Evolutionary conservation across 2,797 vertebrate genomes (phyloP), one percentile per base, ranked within the genome.

Genomic region (Taeniopygia guttata): DNA sequence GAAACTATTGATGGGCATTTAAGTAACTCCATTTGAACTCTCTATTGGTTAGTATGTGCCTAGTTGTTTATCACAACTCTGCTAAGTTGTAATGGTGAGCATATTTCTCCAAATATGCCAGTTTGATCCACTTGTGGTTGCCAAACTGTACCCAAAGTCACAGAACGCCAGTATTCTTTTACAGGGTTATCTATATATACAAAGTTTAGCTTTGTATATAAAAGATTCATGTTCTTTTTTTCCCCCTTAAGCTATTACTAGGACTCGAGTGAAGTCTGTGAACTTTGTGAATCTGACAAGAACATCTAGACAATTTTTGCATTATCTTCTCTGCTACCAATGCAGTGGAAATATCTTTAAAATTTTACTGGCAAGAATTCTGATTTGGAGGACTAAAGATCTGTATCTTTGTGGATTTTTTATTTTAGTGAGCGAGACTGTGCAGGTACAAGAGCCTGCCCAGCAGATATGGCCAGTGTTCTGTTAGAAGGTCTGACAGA

Each of bases 31-130:
- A 2, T 40, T 70, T 40, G 26, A 67, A 21, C 13, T 40, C 20
- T 30, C 0, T 34, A 1, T 59, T 69, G 25, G 17, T 34, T 20
- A 40, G 2, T 25, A 7, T 56, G 32, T 32, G 10, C 13, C 0
- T 16, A 12, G 42, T 51, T 76, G 15, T 2, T 75, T 54, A 14
- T 54, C n/a, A 34, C 49, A 72, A 3, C 36, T 73, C 36, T 77
- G 34, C 51, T 22, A 6, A 52, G 34, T 11, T 36, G 14, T 43
- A 51, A 20, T 7, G 21, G 51, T 34, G 43, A 87, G 30, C 13
- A 1, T 66, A 2, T 69, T 77, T 83, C 40, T 74, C 17, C 49
- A 59, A 11, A 48, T 66, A 7, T 0, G 8, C 30, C 29, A 3
- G 2, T 49, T 55, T 63, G 29, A 38, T 59, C 22, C 18, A 7